Evolutionary conservation across 2,113 vertebrate genomes (phyloP).

Genomic region (Damaliscus lunatus): DNA sequence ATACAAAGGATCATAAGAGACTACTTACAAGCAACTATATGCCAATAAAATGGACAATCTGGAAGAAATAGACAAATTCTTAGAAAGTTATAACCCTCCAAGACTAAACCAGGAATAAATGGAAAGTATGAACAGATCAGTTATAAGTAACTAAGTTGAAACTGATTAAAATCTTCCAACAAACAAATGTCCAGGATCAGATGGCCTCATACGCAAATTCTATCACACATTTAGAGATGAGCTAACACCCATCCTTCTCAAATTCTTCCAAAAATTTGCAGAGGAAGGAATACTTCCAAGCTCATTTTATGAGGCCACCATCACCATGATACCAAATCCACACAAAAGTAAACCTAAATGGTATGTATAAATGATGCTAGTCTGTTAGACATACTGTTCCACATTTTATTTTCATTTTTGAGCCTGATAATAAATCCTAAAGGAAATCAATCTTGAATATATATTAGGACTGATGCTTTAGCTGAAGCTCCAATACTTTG

Average conservation of each 20-base stretch:
- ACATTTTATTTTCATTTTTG: not conserved
- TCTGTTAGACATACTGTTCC: not conserved
- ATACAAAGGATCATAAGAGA: not conserved
- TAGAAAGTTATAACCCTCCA: not conserved
- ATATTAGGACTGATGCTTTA: not conserved
- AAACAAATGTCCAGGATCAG: not conserved
- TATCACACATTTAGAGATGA: not conserved
- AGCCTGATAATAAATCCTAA: not conserved
- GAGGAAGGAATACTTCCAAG: not conserved
- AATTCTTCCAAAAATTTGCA: not conserved
- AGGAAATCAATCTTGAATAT: not conserved
- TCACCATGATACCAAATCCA: not conserved
- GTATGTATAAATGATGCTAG: not conserved
- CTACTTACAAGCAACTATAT: not conserved
- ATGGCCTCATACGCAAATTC: not conserved
- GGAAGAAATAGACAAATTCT: not conserved
- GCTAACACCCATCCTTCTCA: not conserved
- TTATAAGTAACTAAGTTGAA: not conserved
- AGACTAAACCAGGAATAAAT: not conserved
- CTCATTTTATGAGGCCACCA: not conserved
- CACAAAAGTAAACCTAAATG: not conserved
- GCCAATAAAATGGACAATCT: not conserved
- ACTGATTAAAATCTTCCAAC: not conserved
- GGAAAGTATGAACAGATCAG: not conserved
- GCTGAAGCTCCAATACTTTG: not conserved